Conservation (phyloP, 2,113 vertebrate genomes). For the Chiloscyllium plagiosum region DNA sequence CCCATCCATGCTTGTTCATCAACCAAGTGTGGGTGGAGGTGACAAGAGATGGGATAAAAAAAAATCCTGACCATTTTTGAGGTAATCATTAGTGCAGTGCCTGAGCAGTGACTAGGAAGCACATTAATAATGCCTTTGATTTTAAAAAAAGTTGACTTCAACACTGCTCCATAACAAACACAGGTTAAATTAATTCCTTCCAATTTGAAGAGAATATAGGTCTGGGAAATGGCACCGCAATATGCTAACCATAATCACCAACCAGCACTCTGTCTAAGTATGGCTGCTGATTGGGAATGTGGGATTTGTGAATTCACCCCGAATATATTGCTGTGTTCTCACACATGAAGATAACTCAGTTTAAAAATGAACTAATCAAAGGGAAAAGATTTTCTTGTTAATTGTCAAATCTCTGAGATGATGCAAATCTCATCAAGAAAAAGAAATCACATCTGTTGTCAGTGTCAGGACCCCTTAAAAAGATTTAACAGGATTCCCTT, state of each 20-base stretch:
- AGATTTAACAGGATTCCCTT: neutral
- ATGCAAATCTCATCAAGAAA: neutral
- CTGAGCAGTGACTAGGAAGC: neutral
- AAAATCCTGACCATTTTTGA: neutral
- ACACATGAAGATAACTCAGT: neutral
- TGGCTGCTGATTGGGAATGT: neutral
- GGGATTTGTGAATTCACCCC: neutral
- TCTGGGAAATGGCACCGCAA: neutral
- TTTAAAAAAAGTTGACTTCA: neutral
- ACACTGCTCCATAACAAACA: neutral
- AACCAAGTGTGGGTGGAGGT: neutral
- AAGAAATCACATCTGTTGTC: neutral
- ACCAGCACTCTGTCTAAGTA: neutral
- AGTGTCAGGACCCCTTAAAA: neutral
- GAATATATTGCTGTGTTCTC: neutral
- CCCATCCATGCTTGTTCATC: too few relatives aligned
- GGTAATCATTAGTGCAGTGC: neutral
- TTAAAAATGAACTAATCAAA: neutral
- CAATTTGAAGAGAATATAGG: neutral
- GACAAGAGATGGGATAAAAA: neutral
- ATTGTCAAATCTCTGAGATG: neutral
- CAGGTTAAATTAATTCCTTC: neutral
- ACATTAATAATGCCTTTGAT: neutral
- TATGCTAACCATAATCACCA: neutral
- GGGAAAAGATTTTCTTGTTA: neutral